Percentiles rank a stretch among this genome's conserved stretches.
phyloP scores from a whole-genome alignment of 2,888 invertebrate species.

The Eledona agricola region DNA sequence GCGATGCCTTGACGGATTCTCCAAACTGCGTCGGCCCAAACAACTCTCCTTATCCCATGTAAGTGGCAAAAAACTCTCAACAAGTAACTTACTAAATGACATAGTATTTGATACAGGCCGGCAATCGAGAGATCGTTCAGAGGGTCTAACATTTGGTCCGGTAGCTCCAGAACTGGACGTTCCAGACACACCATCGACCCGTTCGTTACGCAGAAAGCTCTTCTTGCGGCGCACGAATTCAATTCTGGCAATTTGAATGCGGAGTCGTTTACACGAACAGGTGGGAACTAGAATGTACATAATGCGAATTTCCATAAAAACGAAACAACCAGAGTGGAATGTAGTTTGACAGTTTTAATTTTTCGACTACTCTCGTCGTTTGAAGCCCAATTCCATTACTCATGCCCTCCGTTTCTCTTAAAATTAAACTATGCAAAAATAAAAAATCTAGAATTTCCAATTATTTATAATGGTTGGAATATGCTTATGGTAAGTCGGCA shows the following conservation, averaged over 20 bases:
- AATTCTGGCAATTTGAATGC: slow-evolving; percentile 56
- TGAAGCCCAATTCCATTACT: no score
- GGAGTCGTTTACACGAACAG: slow-evolving; percentile 58
- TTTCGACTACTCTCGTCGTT: no score
- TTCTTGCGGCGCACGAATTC: slow-evolving; percentile 70
- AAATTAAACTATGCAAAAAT: no score
- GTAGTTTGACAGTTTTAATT: no score
- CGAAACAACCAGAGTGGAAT: no score
- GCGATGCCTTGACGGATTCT: slow-evolving; percentile 83
- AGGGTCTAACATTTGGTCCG: slow-evolving; percentile 72
- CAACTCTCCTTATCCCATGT: slow-evolving; percentile 86
- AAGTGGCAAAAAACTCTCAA: slow-evolving; percentile 55
- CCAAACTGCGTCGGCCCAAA: slow-evolving; percentile 84
- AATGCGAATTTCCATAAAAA: no score
- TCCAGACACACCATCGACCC: slow-evolving; percentile 73
- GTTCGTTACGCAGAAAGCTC: slow-evolving; percentile 74
- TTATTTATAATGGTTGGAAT: no score
- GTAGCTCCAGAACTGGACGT: slow-evolving; percentile 74
- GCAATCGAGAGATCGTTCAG: slow-evolving; percentile 77
- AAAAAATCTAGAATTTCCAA: no score
- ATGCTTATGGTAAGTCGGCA: no score
- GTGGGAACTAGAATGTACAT: slow-evolving; percentile 58
- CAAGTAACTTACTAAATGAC: slow-evolving; percentile 17
- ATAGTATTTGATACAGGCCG: slow-evolving; percentile 65
- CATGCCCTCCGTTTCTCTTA: no score